phyloP scores from a whole-genome alignment of 1,140 invertebrate species.

The Harpegnathos saltator region DNA sequence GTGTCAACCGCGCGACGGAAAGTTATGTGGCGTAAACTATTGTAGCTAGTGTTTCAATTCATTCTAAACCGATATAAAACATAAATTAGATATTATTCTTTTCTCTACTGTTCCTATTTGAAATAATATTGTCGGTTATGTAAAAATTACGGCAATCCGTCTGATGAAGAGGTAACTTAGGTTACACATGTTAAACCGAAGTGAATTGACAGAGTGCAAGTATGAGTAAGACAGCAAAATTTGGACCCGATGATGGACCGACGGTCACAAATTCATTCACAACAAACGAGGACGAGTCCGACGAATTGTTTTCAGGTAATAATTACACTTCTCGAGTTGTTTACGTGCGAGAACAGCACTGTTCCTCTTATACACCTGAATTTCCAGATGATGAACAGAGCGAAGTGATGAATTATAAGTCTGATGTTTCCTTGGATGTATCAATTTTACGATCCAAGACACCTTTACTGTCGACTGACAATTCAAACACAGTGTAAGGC shows the following conservation, averaged over 20 bases:
- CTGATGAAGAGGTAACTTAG: neutral
- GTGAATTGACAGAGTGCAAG: neutral
- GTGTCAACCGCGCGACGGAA: too few relatives aligned
- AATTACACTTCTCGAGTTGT: neutral
- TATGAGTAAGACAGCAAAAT: neutral
- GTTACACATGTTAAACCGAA: neutral
- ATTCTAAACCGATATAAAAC: too few relatives aligned
- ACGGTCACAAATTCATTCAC: neutral
- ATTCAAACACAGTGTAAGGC: conserved; percentile 31
- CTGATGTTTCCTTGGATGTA: conserved; percentile 30
- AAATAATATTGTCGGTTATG: too few relatives aligned
- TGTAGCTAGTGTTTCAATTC: too few relatives aligned
- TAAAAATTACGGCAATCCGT: neutral
- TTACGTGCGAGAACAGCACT: neutral
- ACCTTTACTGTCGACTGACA: conserved; percentile 50
- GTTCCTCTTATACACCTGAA: conserved; percentile 15
- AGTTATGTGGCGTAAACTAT: too few relatives aligned
- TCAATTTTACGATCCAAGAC: conserved; percentile 57
- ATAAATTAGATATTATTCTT: too few relatives aligned
- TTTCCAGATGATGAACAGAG: conserved; percentile 71
- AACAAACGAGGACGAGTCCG: conserved; percentile 47
- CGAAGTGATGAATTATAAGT: conserved; percentile 25
- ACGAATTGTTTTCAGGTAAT: conserved; percentile 76
- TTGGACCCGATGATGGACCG: neutral
- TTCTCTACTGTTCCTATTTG: too few relatives aligned